Conservation (phyloP, 2,888 invertebrate species). For the Sminthurinus aureus region DNA sequence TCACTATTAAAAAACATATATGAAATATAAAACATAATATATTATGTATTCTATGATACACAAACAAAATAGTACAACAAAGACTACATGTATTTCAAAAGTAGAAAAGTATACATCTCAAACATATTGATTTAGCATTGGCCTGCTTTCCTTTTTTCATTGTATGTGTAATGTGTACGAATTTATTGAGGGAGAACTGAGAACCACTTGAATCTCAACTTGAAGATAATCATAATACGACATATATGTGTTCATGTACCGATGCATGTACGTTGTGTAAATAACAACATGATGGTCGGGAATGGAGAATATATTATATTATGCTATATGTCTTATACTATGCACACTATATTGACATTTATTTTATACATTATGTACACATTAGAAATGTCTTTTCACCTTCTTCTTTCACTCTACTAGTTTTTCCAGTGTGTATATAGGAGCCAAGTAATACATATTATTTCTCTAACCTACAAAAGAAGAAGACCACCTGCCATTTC, state of each 20-base stretch:
- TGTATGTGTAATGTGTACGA: background rate
- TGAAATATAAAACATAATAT: background rate
- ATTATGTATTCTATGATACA: background rate
- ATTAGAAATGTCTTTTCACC: no score
- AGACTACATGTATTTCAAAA: background rate
- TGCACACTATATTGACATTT: no score
- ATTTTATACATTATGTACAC: no score
- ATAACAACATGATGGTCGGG: no score
- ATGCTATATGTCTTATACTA: no score
- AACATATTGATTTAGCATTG: conserved; percentile 50
- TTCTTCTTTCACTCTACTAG: no score
- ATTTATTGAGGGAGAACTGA: background rate
- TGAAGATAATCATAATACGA: conserved; percentile 37
- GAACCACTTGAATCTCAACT: conserved; percentile 41
- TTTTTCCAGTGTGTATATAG: no score
- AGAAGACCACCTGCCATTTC: conserved; percentile 36
- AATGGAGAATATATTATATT: no score
- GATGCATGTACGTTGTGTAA: no score
- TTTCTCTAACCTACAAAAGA: conserved; percentile 23
- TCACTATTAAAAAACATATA: background rate
- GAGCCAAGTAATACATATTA: background rate
- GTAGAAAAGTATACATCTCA: background rate
- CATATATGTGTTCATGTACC: background rate
- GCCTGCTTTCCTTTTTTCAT: conserved; percentile 43
- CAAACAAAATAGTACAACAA: background rate